These are phyloP conservation scores for Tuberolachnus salignus DNA, from an alignment of 2,888 invertebrate species.

Conservation along the genomic window DNA sequence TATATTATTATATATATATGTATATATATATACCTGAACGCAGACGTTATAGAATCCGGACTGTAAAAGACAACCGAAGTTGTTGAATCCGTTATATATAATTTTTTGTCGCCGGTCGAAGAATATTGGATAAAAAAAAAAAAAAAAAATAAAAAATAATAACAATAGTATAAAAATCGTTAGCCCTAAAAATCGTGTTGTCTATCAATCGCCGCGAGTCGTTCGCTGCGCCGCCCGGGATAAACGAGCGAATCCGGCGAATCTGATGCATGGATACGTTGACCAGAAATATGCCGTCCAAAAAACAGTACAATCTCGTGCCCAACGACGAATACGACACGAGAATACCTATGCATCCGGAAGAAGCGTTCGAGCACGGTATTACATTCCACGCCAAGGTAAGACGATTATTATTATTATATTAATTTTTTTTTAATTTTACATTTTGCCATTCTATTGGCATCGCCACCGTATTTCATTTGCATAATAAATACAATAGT, in stretches of 20 bases:
- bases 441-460: background rate
- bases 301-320: slow-evolving; percentile 91
- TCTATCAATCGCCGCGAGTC: background rate
- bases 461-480: background rate
- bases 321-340: slow-evolving; percentile 95
- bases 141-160: background rate
- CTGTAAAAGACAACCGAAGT: no score
- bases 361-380: slow-evolving; percentile 96
- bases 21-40: background rate
- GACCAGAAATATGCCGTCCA: slow-evolving; percentile 76
- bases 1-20: background rate
- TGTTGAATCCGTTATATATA: no score
- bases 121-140: background rate
- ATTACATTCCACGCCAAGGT: slow-evolving; percentile 98
- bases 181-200: slow-evolving; percentile 5
- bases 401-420: slow-evolving; percentile 59
- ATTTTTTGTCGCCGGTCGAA: background rate
- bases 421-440: slow-evolving; percentile 6
- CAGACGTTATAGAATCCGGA: background rate
- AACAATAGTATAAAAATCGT: no score
- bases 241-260: background rate
- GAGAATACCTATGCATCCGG: slow-evolving; percentile 93
- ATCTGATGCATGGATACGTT: slow-evolving; percentile 55
- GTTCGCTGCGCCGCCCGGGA: slow-evolving; percentile 7
- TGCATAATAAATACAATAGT: background rate